phyloP scores from a whole-genome alignment of 2,797 vertebrate species.

The Oreortyx pictus region DNA sequence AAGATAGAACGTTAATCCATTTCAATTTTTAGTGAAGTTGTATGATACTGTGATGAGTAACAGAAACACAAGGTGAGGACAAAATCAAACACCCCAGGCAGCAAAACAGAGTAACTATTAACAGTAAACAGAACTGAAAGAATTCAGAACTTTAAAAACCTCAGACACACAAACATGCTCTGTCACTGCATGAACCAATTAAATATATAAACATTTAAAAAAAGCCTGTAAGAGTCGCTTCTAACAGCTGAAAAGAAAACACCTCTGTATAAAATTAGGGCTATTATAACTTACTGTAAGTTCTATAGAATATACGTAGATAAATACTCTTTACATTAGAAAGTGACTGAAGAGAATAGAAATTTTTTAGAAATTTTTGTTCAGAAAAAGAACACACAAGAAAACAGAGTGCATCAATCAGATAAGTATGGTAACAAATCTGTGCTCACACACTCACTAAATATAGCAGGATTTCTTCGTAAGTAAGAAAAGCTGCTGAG shows the following conservation, averaged over 20 bases:
- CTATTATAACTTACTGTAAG: not conserved
- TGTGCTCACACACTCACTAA: constrained; percentile 71
- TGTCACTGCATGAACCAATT: not conserved
- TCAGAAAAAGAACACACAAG: not conserved
- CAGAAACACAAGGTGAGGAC: not conserved
- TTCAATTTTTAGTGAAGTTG: not conserved
- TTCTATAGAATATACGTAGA: not conserved
- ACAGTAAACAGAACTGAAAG: not conserved
- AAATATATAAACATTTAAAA: not conserved
- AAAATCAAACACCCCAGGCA: not conserved
- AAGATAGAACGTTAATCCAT: not conserved
- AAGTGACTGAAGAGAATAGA: constrained; percentile 38
- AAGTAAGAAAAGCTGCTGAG: constrained; percentile 45
- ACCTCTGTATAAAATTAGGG: not conserved
- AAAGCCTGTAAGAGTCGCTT: not conserved
- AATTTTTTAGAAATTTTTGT: constrained; percentile 46
- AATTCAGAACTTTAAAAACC: not conserved
- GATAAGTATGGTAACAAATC: constrained; percentile 61
- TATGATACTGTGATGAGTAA: not conserved
- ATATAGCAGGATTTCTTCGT: constrained; percentile 73
- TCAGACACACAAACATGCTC: not conserved
- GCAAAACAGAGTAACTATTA: not conserved
- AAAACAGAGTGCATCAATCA: constrained; percentile 58
- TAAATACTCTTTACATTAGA: not conserved
- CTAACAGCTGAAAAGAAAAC: not conserved